phyloP scores from a whole-genome alignment of 2,888 invertebrate species.

The Pteria penguin region DNA sequence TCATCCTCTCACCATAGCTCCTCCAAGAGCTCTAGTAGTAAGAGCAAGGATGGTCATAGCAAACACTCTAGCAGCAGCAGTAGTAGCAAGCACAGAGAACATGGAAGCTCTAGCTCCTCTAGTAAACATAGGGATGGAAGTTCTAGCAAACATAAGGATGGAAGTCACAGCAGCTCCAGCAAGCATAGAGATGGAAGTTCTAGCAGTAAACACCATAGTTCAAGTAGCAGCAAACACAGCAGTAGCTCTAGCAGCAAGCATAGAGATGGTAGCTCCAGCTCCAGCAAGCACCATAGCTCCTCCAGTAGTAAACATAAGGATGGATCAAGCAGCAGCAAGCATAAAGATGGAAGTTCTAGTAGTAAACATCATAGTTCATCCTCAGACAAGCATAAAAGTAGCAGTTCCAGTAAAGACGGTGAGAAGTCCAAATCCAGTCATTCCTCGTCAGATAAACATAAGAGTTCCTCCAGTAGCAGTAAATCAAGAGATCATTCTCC shows the following conservation, averaged over 20 bases:
- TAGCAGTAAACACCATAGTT: constrained; percentile 31
- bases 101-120: constrained; percentile 27
- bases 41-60: constrained; percentile 54
- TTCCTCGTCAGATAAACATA: constrained; percentile 52
- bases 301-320: constrained; percentile 43
- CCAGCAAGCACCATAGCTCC: constrained; percentile 44
- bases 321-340: constrained; percentile 33
- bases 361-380: constrained; percentile 9
- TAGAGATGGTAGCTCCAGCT: constrained; percentile 40
- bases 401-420: constrained; percentile 33
- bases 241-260: constrained; percentile 28
- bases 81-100: constrained; percentile 37
- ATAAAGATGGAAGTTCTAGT: constrained; percentile 44
- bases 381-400: constrained; percentile 5
- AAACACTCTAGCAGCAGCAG: constrained; percentile 47
- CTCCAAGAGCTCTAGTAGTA: constrained; percentile 50
- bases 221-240: constrained; percentile 30
- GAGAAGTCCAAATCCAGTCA: constrained; percentile 49
- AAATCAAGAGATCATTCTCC: constrained; percentile 33
- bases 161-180: constrained; percentile 39
- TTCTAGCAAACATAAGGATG: constrained; percentile 19
- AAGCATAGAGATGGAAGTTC: constrained; percentile 60
- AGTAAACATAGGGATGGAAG: constrained; percentile 46
- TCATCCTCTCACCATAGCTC: constrained; percentile 54
- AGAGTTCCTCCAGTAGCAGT: constrained; percentile 40